Conservation (phyloP, 2,888 invertebrate genomes). For the Hyalella azteca region DNA sequence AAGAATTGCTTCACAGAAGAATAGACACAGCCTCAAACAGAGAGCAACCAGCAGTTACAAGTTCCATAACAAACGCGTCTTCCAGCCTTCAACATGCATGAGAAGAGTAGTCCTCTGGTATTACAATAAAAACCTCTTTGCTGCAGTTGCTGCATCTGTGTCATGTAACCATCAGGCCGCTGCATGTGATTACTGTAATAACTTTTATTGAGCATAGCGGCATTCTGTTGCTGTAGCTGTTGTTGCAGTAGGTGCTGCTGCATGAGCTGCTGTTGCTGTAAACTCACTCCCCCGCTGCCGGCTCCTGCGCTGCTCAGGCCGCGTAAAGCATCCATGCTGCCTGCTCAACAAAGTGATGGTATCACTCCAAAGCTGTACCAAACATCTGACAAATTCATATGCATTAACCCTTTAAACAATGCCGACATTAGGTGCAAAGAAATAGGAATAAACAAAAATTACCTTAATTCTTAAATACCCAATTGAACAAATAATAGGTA, state of each 20-base stretch:
- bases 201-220: constrained; percentile 21
- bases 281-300: constrained; percentile 4
- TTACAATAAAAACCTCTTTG: constrained; percentile 26
- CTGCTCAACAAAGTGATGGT: no score
- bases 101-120: not conserved
- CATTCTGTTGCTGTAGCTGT: constrained; percentile 41
- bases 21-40: not conserved
- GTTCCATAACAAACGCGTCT: no score
- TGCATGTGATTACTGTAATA: constrained; percentile 10
- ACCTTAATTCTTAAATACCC: no score
- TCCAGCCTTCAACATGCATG: no score
- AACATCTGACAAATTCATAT: no score
- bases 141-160: constrained; percentile 38
- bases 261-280: constrained; percentile 44
- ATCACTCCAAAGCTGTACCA: no score
- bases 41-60: no score
- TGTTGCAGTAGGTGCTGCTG: constrained; percentile 47
- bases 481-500: no score
- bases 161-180: constrained; percentile 22
- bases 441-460: no score
- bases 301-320: not conserved
- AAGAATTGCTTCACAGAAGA: no score
- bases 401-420: no score
- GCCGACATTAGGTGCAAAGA: no score
- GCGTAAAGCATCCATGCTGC: constrained; percentile 29